Conservation (phyloP, 2,888 invertebrate genomes). For the Aphrophora alni region DNA sequence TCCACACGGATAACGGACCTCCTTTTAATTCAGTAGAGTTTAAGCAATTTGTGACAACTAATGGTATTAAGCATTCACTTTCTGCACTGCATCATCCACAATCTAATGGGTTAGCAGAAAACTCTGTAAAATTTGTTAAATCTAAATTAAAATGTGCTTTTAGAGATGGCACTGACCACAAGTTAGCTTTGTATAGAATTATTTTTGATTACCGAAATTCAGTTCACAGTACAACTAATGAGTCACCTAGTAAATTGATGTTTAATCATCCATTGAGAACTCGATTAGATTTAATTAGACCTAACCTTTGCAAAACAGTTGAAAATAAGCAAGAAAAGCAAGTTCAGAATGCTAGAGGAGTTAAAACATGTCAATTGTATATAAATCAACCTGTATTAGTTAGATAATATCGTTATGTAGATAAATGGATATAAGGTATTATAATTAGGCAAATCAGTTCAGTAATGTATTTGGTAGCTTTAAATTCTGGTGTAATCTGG, state of each 20-base stretch:
- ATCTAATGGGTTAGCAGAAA: too few species aligned
- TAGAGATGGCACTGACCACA: too few species aligned
- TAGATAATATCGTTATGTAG: too few species aligned
- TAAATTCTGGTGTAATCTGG: constrained; percentile 10
- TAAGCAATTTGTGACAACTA: not conserved
- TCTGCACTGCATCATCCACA: not conserved
- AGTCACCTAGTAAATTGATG: constrained; percentile 23
- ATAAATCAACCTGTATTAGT: too few species aligned
- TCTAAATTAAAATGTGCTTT: constrained; percentile 15
- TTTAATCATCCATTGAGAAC: not conserved
- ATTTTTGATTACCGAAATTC: too few species aligned
- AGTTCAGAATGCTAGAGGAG: too few species aligned
- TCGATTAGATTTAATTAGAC: constrained; percentile 1
- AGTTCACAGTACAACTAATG: constrained; percentile 12
- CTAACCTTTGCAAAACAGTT: not conserved
- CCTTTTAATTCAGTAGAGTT: too few species aligned
- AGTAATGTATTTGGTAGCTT: not conserved
- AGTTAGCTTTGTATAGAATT: too few species aligned
- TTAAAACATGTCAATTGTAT: not conserved
- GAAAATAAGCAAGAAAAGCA: too few species aligned
- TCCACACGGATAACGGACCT: too few species aligned
- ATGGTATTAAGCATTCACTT: constrained; percentile 28
- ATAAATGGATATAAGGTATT: constrained; percentile 1
- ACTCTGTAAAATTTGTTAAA: too few species aligned
- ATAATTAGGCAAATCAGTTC: not conserved